A percentile compares a stretch with the other conserved stretches of the same genome.
Conservation (phyloP, 1,140 invertebrate species). For the Cherax quadricarinatus region DNA sequence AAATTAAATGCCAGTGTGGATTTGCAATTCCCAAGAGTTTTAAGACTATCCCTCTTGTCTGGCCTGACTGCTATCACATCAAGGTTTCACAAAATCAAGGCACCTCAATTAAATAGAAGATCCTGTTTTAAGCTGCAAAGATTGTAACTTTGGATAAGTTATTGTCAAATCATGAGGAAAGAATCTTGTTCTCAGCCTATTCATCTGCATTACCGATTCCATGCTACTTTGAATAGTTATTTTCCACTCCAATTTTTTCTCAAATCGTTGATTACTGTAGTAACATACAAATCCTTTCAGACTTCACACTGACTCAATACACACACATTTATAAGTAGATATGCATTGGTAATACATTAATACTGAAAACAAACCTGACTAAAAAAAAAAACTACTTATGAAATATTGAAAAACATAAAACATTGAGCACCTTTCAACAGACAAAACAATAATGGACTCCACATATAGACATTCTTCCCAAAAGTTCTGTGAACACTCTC, state of each 20-base stretch:
- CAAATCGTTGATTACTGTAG: neutral
- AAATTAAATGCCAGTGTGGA: conserved; percentile 21
- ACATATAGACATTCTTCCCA: conserved; percentile 7
- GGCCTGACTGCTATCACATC: conserved; percentile 12
- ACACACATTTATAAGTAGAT: conserved; percentile 12
- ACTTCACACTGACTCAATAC: conserved; percentile 12
- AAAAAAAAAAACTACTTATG: neutral
- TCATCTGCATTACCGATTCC: conserved; percentile 10
- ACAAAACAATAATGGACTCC: conserved; percentile 10
- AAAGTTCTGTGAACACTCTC: conserved; percentile 3
- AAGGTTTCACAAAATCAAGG: conserved; percentile 16
- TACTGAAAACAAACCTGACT: conserved; percentile 7
- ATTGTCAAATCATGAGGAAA: conserved; percentile 15
- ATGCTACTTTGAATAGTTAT: conserved; percentile 8
- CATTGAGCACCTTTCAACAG: conserved; percentile 16
- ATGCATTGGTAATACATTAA: conserved; percentile 12
- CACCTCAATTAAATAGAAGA: conserved; percentile 11
- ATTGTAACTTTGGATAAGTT: conserved; percentile 2
- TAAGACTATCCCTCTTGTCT: neutral
- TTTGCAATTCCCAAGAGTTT: neutral
- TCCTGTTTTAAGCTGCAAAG: conserved; percentile 8
- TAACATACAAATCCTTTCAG: conserved; percentile 9
- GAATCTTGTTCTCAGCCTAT: neutral
- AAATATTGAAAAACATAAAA: conserved; percentile 14
- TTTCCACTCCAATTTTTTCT: neutral